Evolutionary conservation across 2,888 invertebrate species (phyloP).

Genomic region (Polydesmus complanatus): DNA sequence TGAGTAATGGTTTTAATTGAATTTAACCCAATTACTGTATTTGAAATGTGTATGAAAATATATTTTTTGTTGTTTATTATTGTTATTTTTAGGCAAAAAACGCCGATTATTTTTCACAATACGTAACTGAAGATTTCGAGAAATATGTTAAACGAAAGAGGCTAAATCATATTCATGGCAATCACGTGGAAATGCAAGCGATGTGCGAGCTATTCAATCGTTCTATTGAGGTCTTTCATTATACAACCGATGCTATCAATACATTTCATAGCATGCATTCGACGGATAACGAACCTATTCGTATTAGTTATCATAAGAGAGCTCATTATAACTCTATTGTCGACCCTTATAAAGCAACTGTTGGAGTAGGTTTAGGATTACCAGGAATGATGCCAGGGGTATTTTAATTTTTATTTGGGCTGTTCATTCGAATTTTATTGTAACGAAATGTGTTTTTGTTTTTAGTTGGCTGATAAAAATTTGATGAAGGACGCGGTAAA

Average conservation of each 20-base stretch:
- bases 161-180: conserved; percentile 65
- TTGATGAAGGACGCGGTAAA: conserved; percentile 57
- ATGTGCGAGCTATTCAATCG: conserved; percentile 79
- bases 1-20: no score
- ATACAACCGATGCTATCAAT: conserved; percentile 65
- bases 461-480: conserved; percentile 49
- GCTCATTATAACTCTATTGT: conserved; percentile 79
- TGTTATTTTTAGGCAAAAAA: conserved; percentile 50
- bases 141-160: conserved; percentile 69
- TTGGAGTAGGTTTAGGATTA: conserved; percentile 70
- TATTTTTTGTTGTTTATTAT: not conserved
- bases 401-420: conserved; percentile 15
- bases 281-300: conserved; percentile 60
- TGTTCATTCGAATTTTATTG: not conserved
- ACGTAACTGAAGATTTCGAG: conserved; percentile 76
- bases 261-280: conserved; percentile 65
- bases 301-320: conserved; percentile 71
- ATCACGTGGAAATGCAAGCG: conserved; percentile 81
- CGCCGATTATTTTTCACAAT: conserved; percentile 71
- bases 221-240: conserved; percentile 71
- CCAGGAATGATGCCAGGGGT: conserved; percentile 61
- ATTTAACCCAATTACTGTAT: no score
- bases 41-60: not conserved
- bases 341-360: conserved; percentile 61
- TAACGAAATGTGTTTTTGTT: conserved; percentile 6